Evolutionary conservation across 2,113 vertebrate species (phyloP).

Genomic region (Panthera leo): DNA sequence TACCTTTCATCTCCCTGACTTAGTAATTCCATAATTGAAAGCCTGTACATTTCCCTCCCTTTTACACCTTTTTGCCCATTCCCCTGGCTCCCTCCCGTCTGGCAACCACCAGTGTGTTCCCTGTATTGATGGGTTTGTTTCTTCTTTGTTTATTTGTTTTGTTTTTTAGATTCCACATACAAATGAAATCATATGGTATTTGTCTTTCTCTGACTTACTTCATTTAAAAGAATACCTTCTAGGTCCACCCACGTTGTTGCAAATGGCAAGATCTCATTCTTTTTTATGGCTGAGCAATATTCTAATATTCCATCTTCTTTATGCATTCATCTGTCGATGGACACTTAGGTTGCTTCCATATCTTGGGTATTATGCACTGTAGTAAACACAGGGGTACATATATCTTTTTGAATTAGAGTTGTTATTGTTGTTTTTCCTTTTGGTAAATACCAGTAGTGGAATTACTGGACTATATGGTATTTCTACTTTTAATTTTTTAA

Average conservation of each 20-base stretch:
- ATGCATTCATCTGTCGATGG: neutral
- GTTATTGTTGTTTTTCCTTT: neutral
- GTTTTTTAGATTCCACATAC: neutral
- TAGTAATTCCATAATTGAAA: neutral
- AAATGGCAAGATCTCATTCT: neutral
- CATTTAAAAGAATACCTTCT: neutral
- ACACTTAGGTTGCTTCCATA: neutral
- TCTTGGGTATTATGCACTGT: neutral
- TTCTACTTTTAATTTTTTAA: neutral
- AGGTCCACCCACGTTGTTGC: neutral
- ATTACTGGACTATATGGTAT: neutral
- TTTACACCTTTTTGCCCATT: neutral
- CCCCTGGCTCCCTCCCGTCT: neutral
- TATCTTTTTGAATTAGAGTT: neutral
- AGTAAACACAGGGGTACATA: neutral
- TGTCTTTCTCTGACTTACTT: neutral
- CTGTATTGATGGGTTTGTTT: neutral
- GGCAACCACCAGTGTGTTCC: neutral
- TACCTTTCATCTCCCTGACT: neutral
- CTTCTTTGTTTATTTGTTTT: neutral
- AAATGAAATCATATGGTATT: neutral
- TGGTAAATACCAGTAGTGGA: neutral
- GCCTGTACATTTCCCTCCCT: neutral
- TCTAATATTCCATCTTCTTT: neutral
- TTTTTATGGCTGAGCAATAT: neutral